Percentiles rank a stretch among this genome's conserved stretches.
phyloP scores from a whole-genome alignment of 1,140 invertebrate species.

The Diorhabda elongata region DNA sequence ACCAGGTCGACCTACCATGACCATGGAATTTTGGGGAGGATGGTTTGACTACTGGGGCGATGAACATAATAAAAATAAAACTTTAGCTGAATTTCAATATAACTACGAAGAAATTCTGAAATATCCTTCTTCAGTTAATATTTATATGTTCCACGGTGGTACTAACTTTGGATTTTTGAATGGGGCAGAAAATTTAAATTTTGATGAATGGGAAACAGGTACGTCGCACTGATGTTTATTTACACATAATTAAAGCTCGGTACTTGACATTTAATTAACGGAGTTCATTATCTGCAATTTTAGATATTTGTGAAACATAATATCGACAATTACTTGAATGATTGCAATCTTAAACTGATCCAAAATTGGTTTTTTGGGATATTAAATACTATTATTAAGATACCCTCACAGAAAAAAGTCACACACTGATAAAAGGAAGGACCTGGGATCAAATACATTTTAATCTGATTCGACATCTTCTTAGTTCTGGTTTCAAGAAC shows the following conservation, averaged over 20 bases:
- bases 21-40: conserved; percentile 56
- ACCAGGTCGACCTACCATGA: conserved; percentile 55
- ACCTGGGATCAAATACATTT: no score
- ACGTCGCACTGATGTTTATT: background rate
- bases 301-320: no score
- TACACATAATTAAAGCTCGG: background rate
- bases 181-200: conserved; percentile 48
- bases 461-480: no score
- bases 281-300: no score
- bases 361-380: no score
- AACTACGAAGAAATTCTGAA: conserved; percentile 31
- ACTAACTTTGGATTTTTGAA: conserved; percentile 67
- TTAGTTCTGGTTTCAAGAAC: no score
- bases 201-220: conserved; percentile 6
- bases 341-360: no score
- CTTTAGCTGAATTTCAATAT: conserved; percentile 13
- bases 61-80: conserved; percentile 29
- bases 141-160: conserved; percentile 68
- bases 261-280: no score
- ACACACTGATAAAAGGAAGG: no score
- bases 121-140: conserved; percentile 56
- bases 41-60: conserved; percentile 56
- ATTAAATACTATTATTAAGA: no score
- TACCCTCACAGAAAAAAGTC: no score
- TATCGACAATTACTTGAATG: no score